These are phyloP conservation scores for Trichoplusia ni DNA, from an alignment of 1,140 invertebrate species.

Conservation along the genomic window DNA sequence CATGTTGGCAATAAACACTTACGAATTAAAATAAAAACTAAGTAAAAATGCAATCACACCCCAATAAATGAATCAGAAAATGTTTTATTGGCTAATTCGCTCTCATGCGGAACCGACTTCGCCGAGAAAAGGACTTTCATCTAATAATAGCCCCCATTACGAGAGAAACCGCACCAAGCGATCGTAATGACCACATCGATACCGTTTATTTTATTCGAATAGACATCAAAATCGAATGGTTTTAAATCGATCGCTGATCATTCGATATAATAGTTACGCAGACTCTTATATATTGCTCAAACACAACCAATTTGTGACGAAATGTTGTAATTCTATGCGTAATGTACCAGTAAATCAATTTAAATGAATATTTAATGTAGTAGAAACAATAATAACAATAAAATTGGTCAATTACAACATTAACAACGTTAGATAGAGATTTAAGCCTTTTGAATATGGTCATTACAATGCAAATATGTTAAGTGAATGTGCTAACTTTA, in stretches of 20 bases:
- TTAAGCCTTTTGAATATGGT: no score
- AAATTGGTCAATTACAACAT: background rate
- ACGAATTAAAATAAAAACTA: background rate
- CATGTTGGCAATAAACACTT: background rate
- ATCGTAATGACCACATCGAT: constrained; percentile 8
- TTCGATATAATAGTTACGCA: background rate
- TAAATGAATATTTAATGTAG: background rate
- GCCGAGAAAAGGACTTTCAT: constrained; percentile 44
- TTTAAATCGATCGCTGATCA: no score
- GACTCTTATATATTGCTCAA: no score
- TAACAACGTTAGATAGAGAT: no score
- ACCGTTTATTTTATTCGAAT: constrained; percentile 17
- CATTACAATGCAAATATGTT: background rate
- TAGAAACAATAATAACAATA: background rate
- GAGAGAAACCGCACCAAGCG: constrained; percentile 37
- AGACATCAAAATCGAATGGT: background rate
- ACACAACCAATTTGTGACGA: no score
- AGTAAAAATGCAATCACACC: background rate
- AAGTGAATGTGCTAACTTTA: background rate
- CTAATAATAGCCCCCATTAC: constrained; percentile 37
- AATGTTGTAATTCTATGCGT: no score
- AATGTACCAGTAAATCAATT: no score
- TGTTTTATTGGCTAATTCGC: constrained; percentile 13
- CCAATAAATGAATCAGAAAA: background rate
- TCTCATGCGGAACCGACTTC: constrained; percentile 32